These are phyloP conservation scores for Leptinotarsa rubiginosa DNA, from an alignment of 2,888 invertebrate species.

Conservation along the genomic window DNA sequence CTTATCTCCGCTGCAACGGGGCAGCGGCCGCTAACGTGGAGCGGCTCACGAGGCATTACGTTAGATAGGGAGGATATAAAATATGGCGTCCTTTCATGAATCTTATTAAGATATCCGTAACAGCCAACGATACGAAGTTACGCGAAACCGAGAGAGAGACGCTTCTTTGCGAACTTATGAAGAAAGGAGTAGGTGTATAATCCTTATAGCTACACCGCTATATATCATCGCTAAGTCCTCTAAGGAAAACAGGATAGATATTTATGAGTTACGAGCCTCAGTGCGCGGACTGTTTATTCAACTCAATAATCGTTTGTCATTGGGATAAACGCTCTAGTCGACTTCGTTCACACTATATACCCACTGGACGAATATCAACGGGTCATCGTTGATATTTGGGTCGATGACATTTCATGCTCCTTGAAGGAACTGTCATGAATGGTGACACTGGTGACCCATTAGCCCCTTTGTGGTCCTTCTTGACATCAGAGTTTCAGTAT, in stretches of 20 bases:
- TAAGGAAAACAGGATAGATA: slow-evolving; percentile 69
- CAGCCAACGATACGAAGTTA: slow-evolving; percentile 69
- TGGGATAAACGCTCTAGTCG: slow-evolving; percentile 54
- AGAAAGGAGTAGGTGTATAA: slow-evolving; percentile 70
- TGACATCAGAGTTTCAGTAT: too few relatives aligned
- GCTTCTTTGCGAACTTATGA: slow-evolving; percentile 66
- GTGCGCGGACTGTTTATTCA: slow-evolving; percentile 65
- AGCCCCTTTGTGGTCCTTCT: too few relatives aligned
- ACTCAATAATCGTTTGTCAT: slow-evolving; percentile 68
- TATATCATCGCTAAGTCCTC: slow-evolving; percentile 68
- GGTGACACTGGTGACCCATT: too few relatives aligned
- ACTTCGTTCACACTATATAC: slow-evolving; percentile 11
- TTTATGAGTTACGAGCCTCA: slow-evolving; percentile 67
- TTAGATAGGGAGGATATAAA: slow-evolving; percentile 76
- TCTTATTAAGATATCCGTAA: slow-evolving; percentile 83
- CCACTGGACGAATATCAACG: slow-evolving; percentile 1
- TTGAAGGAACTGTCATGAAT: not conserved
- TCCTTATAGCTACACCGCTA: slow-evolving; percentile 68
- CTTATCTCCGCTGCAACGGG: slow-evolving; percentile 60
- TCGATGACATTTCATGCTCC: not conserved
- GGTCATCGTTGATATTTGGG: not conserved
- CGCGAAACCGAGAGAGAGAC: slow-evolving; percentile 56
- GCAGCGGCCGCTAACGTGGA: slow-evolving; percentile 50
- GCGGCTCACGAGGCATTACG: slow-evolving; percentile 64
- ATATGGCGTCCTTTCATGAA: slow-evolving; percentile 87